These are phyloP conservation scores for Polymixis flavicincta DNA, from an alignment of 2,888 invertebrate species.

Conservation along the genomic window DNA sequence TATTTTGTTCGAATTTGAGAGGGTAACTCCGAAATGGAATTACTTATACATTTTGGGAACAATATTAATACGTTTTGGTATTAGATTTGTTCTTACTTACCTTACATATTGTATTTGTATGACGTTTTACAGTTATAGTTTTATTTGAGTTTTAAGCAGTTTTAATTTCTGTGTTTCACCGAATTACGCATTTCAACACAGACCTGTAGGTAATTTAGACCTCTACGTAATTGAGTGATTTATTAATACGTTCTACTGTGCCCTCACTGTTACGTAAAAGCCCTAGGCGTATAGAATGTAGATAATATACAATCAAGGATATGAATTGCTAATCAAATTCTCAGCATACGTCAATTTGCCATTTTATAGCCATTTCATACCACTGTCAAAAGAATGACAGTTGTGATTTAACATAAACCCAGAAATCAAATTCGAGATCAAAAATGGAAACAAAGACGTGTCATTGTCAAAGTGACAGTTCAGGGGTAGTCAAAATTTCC, in stretches of 20 bases:
- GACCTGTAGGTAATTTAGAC: neutral
- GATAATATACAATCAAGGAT: neutral
- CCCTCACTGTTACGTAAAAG: neutral
- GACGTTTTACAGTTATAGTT: neutral
- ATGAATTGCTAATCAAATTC: too few species aligned
- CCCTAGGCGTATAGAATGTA: neutral
- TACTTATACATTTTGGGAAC: slow-evolving; percentile 34
- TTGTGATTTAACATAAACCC: too few species aligned
- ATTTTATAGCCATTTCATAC: too few species aligned
- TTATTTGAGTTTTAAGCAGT: too few species aligned
- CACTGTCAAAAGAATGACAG: too few species aligned
- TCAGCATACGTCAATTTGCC: too few species aligned
- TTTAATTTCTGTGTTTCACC: neutral
- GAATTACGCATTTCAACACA: neutral
- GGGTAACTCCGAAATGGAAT: slow-evolving; percentile 53
- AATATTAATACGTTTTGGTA: slow-evolving; percentile 29
- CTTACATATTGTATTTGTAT: neutral
- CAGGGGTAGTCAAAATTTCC: too few species aligned
- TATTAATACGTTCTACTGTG: too few species aligned
- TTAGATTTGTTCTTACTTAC: slow-evolving; percentile 19
- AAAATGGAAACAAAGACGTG: too few species aligned
- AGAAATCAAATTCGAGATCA: too few species aligned
- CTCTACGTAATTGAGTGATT: neutral
- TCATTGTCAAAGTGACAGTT: too few species aligned
- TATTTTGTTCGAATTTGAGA: slow-evolving; percentile 52